Evolutionary conservation across 2,113 vertebrate species (phyloP), one percentile per base, ranked within the genome.

Genomic region (Chiloscyllium plagiosum): DNA sequence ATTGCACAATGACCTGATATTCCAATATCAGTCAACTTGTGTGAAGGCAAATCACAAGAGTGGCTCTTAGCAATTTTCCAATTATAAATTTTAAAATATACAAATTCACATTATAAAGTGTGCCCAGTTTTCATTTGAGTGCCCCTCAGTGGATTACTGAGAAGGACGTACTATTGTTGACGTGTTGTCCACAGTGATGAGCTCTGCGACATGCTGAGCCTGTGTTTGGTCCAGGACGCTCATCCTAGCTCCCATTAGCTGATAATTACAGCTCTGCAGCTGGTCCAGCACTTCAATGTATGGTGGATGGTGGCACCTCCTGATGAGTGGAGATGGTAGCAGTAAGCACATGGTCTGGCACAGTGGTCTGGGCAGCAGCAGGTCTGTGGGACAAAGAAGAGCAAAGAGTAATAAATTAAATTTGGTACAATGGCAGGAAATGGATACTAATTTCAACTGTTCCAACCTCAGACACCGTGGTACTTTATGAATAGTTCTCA

Each of bases 281-380:
- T 96, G 95, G 50, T 97, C 96, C 2, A 98, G 96, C 65, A 97
- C 90, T 0, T 97, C 96, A 13, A 98, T 95, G 5, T 97, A 97
- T 0, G 97, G 96, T 0, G 97, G 96, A 26, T 10, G 96, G 78
- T 96, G 96, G 7, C 96, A 80, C 42, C 96, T 97, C 66, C 3
- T 89, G 33, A 97, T 96, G 52, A 97, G 78, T 17, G 97, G 96
- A 56, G 96, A 95, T 0, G 97, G 97, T 90, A 98, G 33, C 29
- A 98, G 1, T 85, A 98, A 96, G 97, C 97, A 98, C 90, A 97
- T 98, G 96, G 96, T 97, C 95, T 98, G 98, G 96, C 97, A 98
- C 83, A 96, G 96, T 95, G 96, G 96, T 78, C 95, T 96, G 86
- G 95, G 95, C 89, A 96, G 26, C 1, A 96, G 78, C 52, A 80